Conservation (phyloP, 2,888 invertebrate genomes). For the Philaethria dido region DNA sequence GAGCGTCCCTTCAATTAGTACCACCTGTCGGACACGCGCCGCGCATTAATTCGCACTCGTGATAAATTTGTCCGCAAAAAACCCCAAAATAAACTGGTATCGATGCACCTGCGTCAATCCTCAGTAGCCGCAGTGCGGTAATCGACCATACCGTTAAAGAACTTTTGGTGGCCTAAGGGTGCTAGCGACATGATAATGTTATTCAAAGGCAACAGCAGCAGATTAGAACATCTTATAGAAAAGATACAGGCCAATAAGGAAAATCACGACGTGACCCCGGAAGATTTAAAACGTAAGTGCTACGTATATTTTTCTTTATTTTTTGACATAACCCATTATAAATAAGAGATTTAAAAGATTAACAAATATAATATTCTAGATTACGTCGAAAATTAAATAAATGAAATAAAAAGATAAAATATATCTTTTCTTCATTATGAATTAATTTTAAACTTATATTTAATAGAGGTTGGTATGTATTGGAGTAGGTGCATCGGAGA, state of each 20-base stretch:
- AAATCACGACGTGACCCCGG: constrained; percentile 83
- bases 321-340: neutral
- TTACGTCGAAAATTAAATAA: too few relatives aligned
- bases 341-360: neutral
- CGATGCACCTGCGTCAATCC: constrained; percentile 77
- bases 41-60: constrained; percentile 77
- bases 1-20: constrained; percentile 74
- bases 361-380: neutral
- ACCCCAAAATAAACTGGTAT: constrained; percentile 76
- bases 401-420: too few relatives aligned
- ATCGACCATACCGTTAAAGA: constrained; percentile 30
- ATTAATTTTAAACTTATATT: too few relatives aligned
- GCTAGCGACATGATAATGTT: constrained; percentile 86
- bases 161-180: constrained; percentile 22
- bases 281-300: constrained; percentile 79
- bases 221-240: constrained; percentile 92
- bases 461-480: too few relatives aligned
- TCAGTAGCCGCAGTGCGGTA: constrained; percentile 43
- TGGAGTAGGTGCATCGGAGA: too few relatives aligned
- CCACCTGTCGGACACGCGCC: constrained; percentile 78
- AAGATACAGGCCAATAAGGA: constrained; percentile 94
- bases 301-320: neutral
- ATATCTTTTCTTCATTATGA: too few relatives aligned
- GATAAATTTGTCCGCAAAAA: constrained; percentile 73
- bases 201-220: constrained; percentile 94